Conservation (phyloP, 2,797 vertebrate genomes). For the Tragopan temminckii region DNA sequence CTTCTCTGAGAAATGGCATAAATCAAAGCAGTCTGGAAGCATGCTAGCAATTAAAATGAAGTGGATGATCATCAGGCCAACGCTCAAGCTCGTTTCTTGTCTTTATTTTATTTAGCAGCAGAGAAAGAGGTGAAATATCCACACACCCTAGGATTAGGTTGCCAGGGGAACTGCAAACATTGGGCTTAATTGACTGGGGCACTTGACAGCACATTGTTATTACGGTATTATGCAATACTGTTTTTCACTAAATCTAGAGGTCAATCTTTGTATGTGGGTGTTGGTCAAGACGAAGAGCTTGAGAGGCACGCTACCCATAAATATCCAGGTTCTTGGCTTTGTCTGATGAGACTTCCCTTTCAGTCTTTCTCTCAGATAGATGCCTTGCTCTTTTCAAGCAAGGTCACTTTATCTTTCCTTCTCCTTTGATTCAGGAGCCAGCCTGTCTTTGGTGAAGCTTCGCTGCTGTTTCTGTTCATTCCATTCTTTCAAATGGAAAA, state of each 20-base stretch:
- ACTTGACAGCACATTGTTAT: background rate
- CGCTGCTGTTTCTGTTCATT: background rate
- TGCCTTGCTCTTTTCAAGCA: background rate
- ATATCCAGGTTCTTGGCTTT: background rate
- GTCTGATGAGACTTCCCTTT: background rate
- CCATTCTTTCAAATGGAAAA: background rate
- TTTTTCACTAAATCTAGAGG: background rate
- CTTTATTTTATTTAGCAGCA: conserved; percentile 3
- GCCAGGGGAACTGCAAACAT: background rate
- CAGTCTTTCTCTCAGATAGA: background rate
- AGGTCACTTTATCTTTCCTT: background rate
- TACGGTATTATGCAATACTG: background rate
- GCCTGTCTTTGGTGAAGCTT: conserved; percentile 13
- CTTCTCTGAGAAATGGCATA: background rate
- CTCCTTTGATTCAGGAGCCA: background rate
- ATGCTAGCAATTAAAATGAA: background rate
- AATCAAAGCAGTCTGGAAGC: conserved; percentile 3
- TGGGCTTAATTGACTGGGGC: background rate
- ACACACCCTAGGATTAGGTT: conserved; percentile 23
- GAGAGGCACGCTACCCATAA: background rate
- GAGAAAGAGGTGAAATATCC: background rate
- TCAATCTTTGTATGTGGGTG: background rate
- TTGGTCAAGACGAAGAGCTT: background rate
- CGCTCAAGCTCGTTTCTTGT: conserved; percentile 21
- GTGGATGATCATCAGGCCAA: background rate